A percentile compares a stretch with the other conserved stretches of the same genome.
Conservation (phyloP, 2,888 invertebrate genomes). For the Yponomeuta plumbellus region DNA sequence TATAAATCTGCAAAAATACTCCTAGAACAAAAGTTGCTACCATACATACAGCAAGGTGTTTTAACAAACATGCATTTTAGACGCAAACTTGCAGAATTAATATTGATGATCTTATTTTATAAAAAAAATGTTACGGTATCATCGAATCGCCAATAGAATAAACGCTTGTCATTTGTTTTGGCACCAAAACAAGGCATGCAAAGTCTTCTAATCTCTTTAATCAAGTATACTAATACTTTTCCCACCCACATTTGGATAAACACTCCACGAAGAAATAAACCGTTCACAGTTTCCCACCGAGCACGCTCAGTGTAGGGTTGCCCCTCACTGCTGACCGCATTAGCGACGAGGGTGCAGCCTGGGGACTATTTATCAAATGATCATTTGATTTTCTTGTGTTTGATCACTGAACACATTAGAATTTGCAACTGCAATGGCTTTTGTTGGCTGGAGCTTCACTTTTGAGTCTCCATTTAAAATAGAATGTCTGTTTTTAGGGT, state of each 20-base stretch:
- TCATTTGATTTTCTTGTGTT: conserved; percentile 78
- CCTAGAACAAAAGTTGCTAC: too few species aligned
- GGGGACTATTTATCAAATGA: conserved; percentile 76
- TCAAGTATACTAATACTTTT: neutral
- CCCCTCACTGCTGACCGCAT: conserved; percentile 64
- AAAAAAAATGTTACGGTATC: too few species aligned
- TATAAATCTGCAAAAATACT: too few species aligned
- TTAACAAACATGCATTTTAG: too few species aligned
- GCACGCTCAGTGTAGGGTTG: conserved; percentile 16
- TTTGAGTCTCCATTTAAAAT: conserved; percentile 13
- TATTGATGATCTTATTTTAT: too few species aligned
- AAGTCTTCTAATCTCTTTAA: neutral
- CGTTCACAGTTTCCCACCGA: conserved; percentile 3
- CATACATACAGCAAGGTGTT: too few species aligned
- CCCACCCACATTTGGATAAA: conserved; percentile 1
- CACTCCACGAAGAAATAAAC: neutral
- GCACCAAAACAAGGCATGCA: neutral
- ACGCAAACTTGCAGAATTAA: too few species aligned
- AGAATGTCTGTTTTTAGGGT: conserved; percentile 14
- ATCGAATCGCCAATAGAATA: too few species aligned
- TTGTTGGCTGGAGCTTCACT: conserved; percentile 54
- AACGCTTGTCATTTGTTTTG: too few species aligned
- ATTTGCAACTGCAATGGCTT: conserved; percentile 56
- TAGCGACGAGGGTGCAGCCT: conserved; percentile 36
- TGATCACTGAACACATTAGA: conserved; percentile 76